Base-by-base conservation (phyloP, 2,797 vertebrate species). In the Pangasius djambal region DNA sequence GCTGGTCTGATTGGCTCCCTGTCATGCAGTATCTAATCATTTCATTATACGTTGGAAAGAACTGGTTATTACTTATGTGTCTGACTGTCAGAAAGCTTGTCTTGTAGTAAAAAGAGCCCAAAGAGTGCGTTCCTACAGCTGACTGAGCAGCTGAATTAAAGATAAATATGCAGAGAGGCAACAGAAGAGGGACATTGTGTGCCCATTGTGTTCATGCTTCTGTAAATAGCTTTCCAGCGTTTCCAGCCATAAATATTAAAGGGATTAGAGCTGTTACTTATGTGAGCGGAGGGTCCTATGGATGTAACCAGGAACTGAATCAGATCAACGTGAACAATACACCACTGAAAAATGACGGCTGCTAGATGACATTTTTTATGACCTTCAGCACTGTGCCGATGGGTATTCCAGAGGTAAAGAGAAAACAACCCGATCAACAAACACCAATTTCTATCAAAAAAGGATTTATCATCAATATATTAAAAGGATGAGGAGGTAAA, bases 51-150 rank as follows among this genome's bases (percentile, higher is more conserved):
- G 15, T 75, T 50, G 40, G 83, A 82, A 90, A 87, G 90, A 89
- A 70, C 84, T 78, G 85, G 87, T 92, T 91, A 88, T 72, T 91
- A 85, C 92, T 89, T 89, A 93, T 91, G 92, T 93, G 28, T 61
- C 93, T 94, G 94, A 61, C 88, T 89, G 90, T 90, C 92, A 93
- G 92, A 94, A 88, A 90, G 77, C 89, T 89, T 89, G 89, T 91
- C 90, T 93, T 88, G 72, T 91, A 28, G 57, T 40, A 52, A 65
- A 40, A 92, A 65, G 79, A 91, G 90, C 89, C 89, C 86, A 91
- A 83, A 87, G 22, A 78, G 40, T 77, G 28, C 74, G 57, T 86
- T 85, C 74, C 61, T 85, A 84, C 75, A 87, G 87, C 63, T 59
- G 59, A 82, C 75, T 50, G 50, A 25, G 78, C 16, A 12, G 70